These are phyloP conservation scores for Amyelois transitella DNA, from an alignment of 1,140 invertebrate species.

Conservation along the genomic window DNA sequence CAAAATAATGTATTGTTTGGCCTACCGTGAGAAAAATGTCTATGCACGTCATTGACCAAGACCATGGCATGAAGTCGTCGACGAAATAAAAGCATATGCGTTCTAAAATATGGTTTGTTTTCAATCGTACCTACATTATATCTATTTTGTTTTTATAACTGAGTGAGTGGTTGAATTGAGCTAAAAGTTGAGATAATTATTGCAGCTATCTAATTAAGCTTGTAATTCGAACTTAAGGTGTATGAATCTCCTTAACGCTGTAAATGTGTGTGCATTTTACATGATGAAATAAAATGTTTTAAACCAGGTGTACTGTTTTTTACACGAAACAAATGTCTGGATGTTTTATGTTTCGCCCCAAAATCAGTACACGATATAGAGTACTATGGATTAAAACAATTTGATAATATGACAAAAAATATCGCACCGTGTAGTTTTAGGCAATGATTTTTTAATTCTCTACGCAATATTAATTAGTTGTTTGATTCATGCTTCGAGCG, in stretches of 20 bases:
- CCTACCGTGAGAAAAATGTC: no score
- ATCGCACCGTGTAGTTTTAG: conserved; percentile 46
- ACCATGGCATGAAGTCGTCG: no score
- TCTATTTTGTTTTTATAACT: conserved; percentile 11
- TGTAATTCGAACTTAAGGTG: neutral
- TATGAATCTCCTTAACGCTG: conserved; percentile 17
- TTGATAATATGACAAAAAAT: conserved; percentile 27
- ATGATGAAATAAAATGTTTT: conserved; percentile 12
- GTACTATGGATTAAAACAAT: conserved; percentile 2
- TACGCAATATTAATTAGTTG: conserved; percentile 39
- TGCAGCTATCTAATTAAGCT: neutral
- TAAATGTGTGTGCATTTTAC: conserved; percentile 17
- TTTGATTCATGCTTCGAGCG: conserved; percentile 61
- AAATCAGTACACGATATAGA: neutral
- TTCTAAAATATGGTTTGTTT: no score
- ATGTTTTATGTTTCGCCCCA: neutral
- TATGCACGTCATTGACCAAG: no score
- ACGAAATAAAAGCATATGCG: no score
- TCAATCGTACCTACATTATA: no score
- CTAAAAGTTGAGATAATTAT: conserved; percentile 1
- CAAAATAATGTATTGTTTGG: no score
- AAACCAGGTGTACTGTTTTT: neutral
- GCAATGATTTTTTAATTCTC: conserved; percentile 47
- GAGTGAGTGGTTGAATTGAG: conserved; percentile 19
- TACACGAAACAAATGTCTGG: neutral